phyloP scores from a whole-genome alignment of 2,888 invertebrate species.

The Philereme transversata region DNA sequence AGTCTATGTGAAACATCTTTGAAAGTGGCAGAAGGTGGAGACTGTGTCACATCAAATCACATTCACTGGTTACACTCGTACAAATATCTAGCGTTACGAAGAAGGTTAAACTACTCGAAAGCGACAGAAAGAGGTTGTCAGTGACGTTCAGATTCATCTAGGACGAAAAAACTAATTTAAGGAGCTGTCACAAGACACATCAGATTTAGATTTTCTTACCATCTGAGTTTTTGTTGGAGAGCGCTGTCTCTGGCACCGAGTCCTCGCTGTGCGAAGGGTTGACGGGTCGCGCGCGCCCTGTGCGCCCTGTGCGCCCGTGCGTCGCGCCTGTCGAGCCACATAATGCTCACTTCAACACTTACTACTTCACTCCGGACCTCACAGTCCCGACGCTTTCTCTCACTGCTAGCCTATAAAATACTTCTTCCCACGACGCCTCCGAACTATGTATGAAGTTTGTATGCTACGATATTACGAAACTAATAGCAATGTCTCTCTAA shows the following conservation, averaged over 20 bases:
- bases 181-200: constrained; percentile 45
- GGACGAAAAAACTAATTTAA: constrained; percentile 54
- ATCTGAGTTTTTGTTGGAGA: constrained; percentile 92
- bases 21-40: constrained; percentile 45
- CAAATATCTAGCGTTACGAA: constrained; percentile 49
- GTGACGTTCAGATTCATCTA: constrained; percentile 61
- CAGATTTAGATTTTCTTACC: constrained; percentile 85
- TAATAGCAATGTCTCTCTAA: not conserved
- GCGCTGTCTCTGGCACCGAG: constrained; percentile 91
- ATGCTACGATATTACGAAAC: not conserved
- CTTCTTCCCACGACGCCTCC: not conserved
- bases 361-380: constrained; percentile 36
- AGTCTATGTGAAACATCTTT: constrained; percentile 43
- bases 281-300: constrained; percentile 68
- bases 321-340: constrained; percentile 80
- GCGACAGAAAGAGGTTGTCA: constrained; percentile 67
- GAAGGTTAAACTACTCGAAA: constrained; percentile 58
- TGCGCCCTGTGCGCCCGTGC: constrained; percentile 55
- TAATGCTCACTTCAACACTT: constrained; percentile 75
- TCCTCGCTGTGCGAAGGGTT: constrained; percentile 92
- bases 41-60: constrained; percentile 48
- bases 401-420: not conserved
- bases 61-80: constrained; percentile 46
- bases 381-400: constrained; percentile 11
- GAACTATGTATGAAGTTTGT: not conserved